These are phyloP conservation scores for Myrmophylax atrothorax DNA, from an alignment of 2,113 vertebrate species.

Conservation along the genomic window DNA sequence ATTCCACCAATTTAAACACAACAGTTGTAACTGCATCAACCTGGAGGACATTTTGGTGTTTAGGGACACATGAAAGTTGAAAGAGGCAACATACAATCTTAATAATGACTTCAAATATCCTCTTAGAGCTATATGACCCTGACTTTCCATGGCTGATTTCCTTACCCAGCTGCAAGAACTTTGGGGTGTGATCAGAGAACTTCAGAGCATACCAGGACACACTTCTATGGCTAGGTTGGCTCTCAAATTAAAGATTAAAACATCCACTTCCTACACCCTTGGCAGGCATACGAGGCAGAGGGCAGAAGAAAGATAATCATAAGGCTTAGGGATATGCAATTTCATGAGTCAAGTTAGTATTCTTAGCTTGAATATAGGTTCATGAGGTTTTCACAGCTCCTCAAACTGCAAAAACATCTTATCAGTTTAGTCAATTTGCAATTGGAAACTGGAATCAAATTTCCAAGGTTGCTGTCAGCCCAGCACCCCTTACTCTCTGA, in stretches of 20 bases:
- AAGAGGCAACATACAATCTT: neutral
- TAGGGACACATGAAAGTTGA: neutral
- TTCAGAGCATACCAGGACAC: neutral
- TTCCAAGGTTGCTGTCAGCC: neutral
- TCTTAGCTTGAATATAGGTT: neutral
- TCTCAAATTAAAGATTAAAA: neutral
- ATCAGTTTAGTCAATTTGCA: neutral
- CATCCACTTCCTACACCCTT: neutral
- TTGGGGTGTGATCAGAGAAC: neutral
- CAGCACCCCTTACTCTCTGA: neutral
- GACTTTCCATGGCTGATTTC: neutral
- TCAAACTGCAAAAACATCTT: neutral
- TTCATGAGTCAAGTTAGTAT: neutral
- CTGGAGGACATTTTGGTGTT: neutral
- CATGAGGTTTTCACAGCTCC: neutral
- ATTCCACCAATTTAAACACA: neutral
- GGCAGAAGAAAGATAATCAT: neutral
- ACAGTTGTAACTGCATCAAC: neutral
- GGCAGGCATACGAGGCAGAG: neutral
- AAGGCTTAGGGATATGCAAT: neutral
- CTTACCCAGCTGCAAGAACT: neutral
- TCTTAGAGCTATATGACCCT: neutral
- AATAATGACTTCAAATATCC: neutral
- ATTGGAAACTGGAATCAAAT: neutral
- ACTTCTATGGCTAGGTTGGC: neutral